These are phyloP conservation scores for Trissolcus japonicus DNA, from an alignment of 2,888 invertebrate species.

Conservation along the genomic window DNA sequence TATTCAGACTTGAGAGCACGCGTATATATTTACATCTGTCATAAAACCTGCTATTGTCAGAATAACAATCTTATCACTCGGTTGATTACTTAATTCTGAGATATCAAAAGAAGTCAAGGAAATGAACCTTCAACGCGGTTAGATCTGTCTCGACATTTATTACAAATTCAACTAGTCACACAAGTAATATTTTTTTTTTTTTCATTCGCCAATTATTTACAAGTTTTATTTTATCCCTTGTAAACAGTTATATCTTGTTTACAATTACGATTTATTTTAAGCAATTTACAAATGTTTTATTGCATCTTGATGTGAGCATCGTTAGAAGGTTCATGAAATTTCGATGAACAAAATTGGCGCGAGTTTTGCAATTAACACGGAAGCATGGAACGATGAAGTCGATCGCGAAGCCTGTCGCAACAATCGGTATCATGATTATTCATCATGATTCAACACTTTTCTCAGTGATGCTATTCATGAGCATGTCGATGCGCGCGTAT, in stretches of 20 bases:
- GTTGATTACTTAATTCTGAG: slow-evolving; percentile 34
- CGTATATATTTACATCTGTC: slow-evolving; percentile 19
- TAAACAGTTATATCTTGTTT: neutral
- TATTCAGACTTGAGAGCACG: slow-evolving; percentile 6
- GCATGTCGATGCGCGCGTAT: slow-evolving; percentile 18
- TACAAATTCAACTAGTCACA: too few species aligned
- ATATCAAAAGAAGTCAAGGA: slow-evolving; percentile 46
- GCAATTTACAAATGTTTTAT: neutral
- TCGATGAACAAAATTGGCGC: neutral
- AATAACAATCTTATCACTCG: slow-evolving; percentile 36
- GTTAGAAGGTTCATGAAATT: neutral
- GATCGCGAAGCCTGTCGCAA: slow-evolving; percentile 3
- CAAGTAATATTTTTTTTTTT: too few species aligned
- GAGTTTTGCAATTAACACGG: slow-evolving; percentile 7
- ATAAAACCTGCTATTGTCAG: slow-evolving; percentile 26
- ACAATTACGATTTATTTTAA: neutral
- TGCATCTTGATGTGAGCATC: neutral
- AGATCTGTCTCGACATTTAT: too few species aligned
- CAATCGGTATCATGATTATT: slow-evolving; percentile 36
- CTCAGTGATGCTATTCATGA: slow-evolving; percentile 19
- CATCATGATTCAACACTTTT: slow-evolving; percentile 50
- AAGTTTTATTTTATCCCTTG: neutral
- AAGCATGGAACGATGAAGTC: neutral
- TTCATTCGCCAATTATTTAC: too few species aligned
- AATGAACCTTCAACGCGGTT: slow-evolving; percentile 1